Percentiles rank a stretch among this genome's conserved stretches.
Evolutionary conservation across 2,113 vertebrate species (phyloP).

Genomic region (Scomber japonicus): DNA sequence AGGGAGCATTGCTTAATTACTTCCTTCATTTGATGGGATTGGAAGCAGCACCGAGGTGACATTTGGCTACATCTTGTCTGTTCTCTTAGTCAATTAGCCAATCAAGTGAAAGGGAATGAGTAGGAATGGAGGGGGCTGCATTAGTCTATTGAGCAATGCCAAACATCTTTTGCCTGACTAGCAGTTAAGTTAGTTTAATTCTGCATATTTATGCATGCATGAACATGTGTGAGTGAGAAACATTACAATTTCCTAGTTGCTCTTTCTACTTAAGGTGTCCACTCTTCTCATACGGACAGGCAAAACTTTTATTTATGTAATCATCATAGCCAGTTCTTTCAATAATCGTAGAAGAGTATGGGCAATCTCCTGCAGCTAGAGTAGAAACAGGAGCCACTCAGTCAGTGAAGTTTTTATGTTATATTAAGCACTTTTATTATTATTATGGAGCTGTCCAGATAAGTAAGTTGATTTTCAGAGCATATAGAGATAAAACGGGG

Average conservation of each 20-base stretch:
- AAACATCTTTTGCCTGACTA: constrained; percentile 47
- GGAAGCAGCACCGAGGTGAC: constrained; percentile 56
- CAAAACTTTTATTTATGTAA: constrained; percentile 37
- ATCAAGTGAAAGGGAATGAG: constrained; percentile 59
- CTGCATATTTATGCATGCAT: constrained; percentile 37
- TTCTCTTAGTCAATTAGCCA: constrained; percentile 68
- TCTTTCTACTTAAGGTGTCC: constrained; percentile 12
- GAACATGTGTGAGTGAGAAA: constrained; percentile 4
- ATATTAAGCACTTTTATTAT: constrained; percentile 23
- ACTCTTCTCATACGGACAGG: background rate
- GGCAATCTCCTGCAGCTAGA: constrained; percentile 26
- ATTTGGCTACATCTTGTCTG: constrained; percentile 66
- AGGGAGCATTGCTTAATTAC: constrained; percentile 70
- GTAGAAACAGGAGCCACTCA: constrained; percentile 32
- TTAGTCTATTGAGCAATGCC: constrained; percentile 43
- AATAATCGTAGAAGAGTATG: constrained; percentile 24
- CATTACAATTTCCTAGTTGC: background rate
- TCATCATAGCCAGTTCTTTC: constrained; percentile 32
- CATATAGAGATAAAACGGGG: constrained; percentile 44
- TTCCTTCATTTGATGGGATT: constrained; percentile 64
- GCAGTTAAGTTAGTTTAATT: constrained; percentile 39
- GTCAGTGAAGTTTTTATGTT: constrained; percentile 23
- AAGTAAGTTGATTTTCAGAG: constrained; percentile 36
- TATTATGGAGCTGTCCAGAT: constrained; percentile 57
- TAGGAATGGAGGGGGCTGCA: constrained; percentile 25